Evolutionary conservation across 2,113 vertebrate species (phyloP).

Genomic region (Hassar affinis): DNA sequence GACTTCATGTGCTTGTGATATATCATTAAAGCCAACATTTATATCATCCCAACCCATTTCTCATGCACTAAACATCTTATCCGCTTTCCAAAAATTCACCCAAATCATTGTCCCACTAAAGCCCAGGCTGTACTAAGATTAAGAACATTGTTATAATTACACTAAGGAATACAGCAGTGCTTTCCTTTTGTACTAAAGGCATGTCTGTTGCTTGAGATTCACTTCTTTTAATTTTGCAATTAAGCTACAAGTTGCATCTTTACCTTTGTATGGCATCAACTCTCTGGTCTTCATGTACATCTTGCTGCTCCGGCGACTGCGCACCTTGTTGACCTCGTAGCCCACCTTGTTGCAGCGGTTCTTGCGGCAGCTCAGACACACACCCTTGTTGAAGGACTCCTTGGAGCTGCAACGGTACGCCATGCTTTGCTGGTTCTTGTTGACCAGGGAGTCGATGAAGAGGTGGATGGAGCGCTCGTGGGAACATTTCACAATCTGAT

Average conservation of each 20-base stretch:
- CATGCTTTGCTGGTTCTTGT: conserved; percentile 83
- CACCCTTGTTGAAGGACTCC: conserved; percentile 89
- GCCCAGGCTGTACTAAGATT: background rate
- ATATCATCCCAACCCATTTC: background rate
- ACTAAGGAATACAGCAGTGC: background rate
- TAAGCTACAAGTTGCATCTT: background rate
- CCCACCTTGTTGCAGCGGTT: conserved; percentile 96
- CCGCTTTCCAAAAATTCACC: no score
- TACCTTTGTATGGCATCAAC: conserved; percentile 94
- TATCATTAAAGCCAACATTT: background rate
- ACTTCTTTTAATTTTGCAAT: background rate
- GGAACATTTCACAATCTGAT: conserved; percentile 93
- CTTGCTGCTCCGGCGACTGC: conserved; percentile 78
- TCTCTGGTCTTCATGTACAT: conserved; percentile 95
- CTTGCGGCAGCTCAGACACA: conserved; percentile 94
- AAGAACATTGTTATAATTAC: background rate
- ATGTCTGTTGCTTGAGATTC: background rate
- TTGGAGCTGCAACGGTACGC: conserved; percentile 89
- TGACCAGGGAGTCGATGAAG: conserved; percentile 94
- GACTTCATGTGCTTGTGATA: background rate
- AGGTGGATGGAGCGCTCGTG: conserved; percentile 97
- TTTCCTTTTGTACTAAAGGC: background rate
- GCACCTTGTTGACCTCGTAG: conserved; percentile 88
- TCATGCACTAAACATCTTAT: background rate
- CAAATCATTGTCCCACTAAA: background rate